Evolutionary conservation across 2,797 vertebrate species (phyloP), one percentile per base, ranked within the genome.

Genomic region (Diplodus sargus): DNA sequence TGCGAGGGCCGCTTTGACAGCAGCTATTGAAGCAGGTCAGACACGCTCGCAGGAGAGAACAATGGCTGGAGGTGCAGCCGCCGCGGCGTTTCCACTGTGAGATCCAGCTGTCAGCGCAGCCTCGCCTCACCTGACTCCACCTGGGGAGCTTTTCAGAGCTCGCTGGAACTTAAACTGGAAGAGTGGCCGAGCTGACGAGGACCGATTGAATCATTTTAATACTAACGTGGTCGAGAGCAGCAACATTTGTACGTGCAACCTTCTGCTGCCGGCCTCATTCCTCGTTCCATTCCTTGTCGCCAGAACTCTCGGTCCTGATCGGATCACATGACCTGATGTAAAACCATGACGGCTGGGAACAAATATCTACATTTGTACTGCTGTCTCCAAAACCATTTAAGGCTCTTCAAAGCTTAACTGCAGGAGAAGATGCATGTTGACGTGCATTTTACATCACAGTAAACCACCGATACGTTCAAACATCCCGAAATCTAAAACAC

Each of bases 11-110:
- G 25, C 63, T 54, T 25, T 71, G 83, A 87, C 81, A 82, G 78
- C 68, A 23, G 80, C 82, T 52, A 76, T 69, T 74, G 61, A 73
- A 66, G 53, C 85, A 57, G 77, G 63, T 83, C 66, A 3, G 76
- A 71, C 84, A 52, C 67, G 51, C 54, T 34, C 2, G 56, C 7
- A 63, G 49, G n/a, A 7, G 64, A 20, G 65, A 77, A 80, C 85
- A 87, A 81, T 77, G 78, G 70, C 67, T 39, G 65, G 45, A 80
- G 82, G 68, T 62, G 48, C 71, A 79, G 75, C 68, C 72, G 2
- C 34, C 9, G 13, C 5, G 53, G 75, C 68, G 71, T 73, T 78
- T 64, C 70, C 77, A 70, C 52, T 13, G 54, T 16, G 67, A 71
- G 78, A 30, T 81, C 72, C 67, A 81, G 53, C 72, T 25, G 65